Conservation (phyloP, 2,888 invertebrate genomes). For the Aethes cnicana region DNA sequence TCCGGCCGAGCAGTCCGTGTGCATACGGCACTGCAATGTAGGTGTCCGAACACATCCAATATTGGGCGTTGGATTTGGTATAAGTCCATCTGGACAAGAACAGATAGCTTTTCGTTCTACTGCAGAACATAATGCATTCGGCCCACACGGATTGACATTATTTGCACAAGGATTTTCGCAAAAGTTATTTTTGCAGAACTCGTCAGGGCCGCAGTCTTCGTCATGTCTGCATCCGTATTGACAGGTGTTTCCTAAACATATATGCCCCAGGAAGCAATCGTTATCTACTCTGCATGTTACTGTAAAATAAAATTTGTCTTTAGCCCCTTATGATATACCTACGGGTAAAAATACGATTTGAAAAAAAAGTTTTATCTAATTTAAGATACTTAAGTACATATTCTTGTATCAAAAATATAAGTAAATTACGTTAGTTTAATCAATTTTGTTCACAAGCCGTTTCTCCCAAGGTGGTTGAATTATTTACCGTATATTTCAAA, state of each 20-base stretch:
- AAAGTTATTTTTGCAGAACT: constrained; percentile 90
- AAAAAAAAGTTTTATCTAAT: no score
- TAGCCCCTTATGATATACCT: no score
- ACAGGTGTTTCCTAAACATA: constrained; percentile 93
- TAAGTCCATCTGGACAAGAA: constrained; percentile 89
- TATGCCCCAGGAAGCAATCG: constrained; percentile 95
- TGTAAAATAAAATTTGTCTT: constrained; percentile 47
- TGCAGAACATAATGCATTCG: constrained; percentile 91
- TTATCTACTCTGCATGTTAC: constrained; percentile 95
- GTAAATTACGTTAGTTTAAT: no score
- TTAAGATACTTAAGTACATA: no score
- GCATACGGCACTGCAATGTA: constrained; percentile 87
- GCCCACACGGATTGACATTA: constrained; percentile 89
- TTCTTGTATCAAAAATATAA: no score
- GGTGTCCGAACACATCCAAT: constrained; percentile 93
- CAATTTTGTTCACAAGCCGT: no score
- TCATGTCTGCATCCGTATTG: constrained; percentile 92
- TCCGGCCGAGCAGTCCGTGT: constrained; percentile 88
- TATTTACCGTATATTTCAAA: background rate
- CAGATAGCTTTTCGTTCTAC: constrained; percentile 91
- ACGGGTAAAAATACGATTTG: no score
- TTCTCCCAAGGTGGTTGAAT: no score
- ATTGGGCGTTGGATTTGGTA: constrained; percentile 93
- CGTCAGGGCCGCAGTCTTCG: constrained; percentile 93
- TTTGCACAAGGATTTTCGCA: constrained; percentile 89